Conservation (phyloP, 2,797 vertebrate genomes). For the Bradypodion ventrale region DNA sequence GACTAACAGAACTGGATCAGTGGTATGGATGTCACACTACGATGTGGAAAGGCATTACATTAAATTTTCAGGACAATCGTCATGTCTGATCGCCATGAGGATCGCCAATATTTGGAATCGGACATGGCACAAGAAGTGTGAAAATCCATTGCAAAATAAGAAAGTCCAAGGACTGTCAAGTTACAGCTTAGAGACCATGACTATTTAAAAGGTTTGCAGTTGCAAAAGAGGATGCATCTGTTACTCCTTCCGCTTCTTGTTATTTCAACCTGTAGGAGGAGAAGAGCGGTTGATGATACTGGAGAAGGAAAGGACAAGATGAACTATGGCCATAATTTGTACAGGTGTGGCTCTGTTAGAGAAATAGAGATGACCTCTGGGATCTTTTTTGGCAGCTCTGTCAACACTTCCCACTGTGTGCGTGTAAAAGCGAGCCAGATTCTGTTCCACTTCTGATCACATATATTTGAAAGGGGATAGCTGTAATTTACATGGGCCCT, state of each 20-base stretch:
- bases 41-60: no score
- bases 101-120: no score
- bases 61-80: no score
- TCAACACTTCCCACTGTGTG: neutral
- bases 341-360: conserved; percentile 7
- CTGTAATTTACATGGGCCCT: neutral
- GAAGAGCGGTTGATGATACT: neutral
- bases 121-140: no score
- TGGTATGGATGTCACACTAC: no score
- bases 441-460: neutral
- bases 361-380: neutral
- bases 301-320: neutral
- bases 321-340: conserved; percentile 16
- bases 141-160: neutral
- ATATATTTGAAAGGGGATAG: neutral
- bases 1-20: no score
- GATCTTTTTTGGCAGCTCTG: neutral
- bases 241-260: neutral
- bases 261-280: neutral
- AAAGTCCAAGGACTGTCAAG: neutral
- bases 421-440: neutral
- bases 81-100: no score
- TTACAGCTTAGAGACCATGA: neutral
- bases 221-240: neutral
- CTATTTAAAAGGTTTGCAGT: neutral